Evolutionary conservation across 2,888 invertebrate species (phyloP).

Genomic region (Brachylomia viminalis): DNA sequence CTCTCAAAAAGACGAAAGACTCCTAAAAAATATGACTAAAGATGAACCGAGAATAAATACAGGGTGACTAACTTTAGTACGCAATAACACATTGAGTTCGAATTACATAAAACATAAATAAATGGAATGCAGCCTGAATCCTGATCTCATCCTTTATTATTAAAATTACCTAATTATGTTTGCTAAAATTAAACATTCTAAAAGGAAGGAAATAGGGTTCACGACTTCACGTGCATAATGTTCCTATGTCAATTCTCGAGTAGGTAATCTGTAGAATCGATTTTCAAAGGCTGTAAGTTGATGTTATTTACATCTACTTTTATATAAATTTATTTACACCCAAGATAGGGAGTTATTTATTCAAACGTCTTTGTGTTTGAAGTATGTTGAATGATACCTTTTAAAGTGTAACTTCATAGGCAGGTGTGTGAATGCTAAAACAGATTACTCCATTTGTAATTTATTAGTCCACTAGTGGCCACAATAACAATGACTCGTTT

Average conservation of each 20-base stretch:
- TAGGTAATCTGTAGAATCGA: slow-evolving; percentile 1
- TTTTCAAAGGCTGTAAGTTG: neutral
- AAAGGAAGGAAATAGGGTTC: slow-evolving; percentile 2
- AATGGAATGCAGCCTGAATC: neutral
- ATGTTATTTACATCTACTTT: neutral
- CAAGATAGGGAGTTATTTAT: neutral
- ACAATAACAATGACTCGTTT: slow-evolving; percentile 5
- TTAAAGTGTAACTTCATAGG: neutral
- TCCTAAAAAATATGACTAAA: slow-evolving; percentile 3
- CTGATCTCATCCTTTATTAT: neutral
- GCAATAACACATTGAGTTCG: neutral
- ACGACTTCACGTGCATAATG: neutral
- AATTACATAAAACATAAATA: slow-evolving; percentile 27
- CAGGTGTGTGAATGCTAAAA: slow-evolving; percentile 21
- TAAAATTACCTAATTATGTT: neutral
- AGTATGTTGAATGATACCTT: slow-evolving; percentile 22
- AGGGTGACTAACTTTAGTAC: slow-evolving; percentile 1
- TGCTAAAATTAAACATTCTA: neutral
- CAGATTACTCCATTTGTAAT: neutral
- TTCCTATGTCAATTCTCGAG: neutral
- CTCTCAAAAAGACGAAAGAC: no score
- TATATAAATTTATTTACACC: neutral
- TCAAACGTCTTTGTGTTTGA: slow-evolving; percentile 24
- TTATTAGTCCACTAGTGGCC: neutral
- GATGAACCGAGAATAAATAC: neutral